Evolutionary conservation across 2,888 invertebrate genomes (phyloP), one percentile per base, ranked within the genome.

Genomic region (Melipona bicolor): DNA sequence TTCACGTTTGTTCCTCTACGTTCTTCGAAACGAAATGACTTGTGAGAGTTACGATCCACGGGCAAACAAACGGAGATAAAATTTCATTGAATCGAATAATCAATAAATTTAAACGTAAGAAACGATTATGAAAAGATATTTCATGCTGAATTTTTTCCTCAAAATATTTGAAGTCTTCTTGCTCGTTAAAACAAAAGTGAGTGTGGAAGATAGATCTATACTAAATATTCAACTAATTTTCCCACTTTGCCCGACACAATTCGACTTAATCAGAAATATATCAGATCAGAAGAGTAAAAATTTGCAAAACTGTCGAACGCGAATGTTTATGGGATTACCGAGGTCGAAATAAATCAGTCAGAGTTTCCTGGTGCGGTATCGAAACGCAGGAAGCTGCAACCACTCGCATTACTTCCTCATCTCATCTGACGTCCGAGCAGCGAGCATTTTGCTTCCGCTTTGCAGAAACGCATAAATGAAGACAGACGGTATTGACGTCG

Each of bases 401-500:
- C 72, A 3, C 50, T 72, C 50, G 83, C 84, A 69, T 72, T 79
- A 84, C 72, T 84, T 83, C 69, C 79, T 83, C 76, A 54, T 79
- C 64, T 75, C 59, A 43, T 76, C 69, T 69, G 76, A 76, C 79
- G 70, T 61, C 70, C 70, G 54, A 74, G 72, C 43, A 78, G 75
- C 59, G 65, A 79, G 69, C 71, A 69, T 61, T 76, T 54, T n/a
- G 68, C 77, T 85, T 71, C 68, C 76, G 32, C 56, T 61, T 71
- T 75, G 27, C 78, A 59, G 68, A 62, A 65, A 71, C 62, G 64
- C 77, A 72, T 67, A 81, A 91, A 91, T 85, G 85, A 90, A 88
- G 90, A 90, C 81, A 77, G 82, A 89, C 87, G 86, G 80, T 81
- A 82, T 80, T 74, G 80, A 85, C 79, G 73, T 59, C 77, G 70